Percentiles rank a stretch among this genome's conserved stretches.
phyloP scores from a whole-genome alignment of 2,797 vertebrate genomes.

The Phrynocephalus guinanensis region DNA sequence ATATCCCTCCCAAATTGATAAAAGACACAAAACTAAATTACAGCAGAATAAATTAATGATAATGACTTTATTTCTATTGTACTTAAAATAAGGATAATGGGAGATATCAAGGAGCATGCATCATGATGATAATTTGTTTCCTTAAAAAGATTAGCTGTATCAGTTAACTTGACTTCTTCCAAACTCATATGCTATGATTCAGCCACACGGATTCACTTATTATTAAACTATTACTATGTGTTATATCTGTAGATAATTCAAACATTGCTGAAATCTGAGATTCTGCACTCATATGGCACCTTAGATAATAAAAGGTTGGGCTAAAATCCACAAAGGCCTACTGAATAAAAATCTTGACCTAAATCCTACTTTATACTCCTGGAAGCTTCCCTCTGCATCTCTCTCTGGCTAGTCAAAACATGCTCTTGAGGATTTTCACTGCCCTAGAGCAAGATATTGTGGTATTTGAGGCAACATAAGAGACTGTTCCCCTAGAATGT shows the following conservation, averaged over 20 bases:
- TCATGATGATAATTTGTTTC: not conserved
- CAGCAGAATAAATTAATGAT: not conserved
- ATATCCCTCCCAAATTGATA: not conserved
- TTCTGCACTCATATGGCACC: too few relatives aligned
- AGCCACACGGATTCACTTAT: constrained; percentile 1
- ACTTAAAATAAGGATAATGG: not conserved
- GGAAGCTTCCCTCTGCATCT: too few relatives aligned
- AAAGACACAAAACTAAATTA: not conserved
- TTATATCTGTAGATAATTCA: not conserved
- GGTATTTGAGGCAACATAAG: too few relatives aligned
- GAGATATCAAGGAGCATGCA: not conserved
- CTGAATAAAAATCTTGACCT: too few relatives aligned
- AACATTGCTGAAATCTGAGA: not conserved
- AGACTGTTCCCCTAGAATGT: too few relatives aligned
- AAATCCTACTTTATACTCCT: too few relatives aligned
- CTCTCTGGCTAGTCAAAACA: too few relatives aligned
- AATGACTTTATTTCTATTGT: not conserved
- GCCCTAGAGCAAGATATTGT: too few relatives aligned
- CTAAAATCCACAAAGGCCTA: too few relatives aligned
- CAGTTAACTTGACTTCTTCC: not conserved
- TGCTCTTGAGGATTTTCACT: too few relatives aligned
- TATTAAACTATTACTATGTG: not conserved
- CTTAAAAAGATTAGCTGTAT: not conserved
- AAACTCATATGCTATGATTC: not conserved
- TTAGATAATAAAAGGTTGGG: too few relatives aligned